Conservation (phyloP, 2,888 invertebrate genomes). For the Cerastis rubricosa region DNA sequence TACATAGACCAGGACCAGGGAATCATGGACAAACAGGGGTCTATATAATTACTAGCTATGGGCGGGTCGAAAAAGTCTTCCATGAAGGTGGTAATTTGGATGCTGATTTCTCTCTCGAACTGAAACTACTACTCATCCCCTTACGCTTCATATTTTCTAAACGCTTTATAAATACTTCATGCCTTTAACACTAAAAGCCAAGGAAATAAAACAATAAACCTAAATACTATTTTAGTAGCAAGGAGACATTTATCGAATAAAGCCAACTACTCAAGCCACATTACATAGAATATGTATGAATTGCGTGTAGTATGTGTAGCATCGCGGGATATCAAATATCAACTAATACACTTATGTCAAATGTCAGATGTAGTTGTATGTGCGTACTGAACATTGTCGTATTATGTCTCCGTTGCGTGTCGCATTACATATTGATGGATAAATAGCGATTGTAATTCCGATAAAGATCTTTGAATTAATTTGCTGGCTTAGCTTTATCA, state of each 20-base stretch:
- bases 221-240: neutral
- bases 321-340: slow-evolving; percentile 28
- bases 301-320: neutral
- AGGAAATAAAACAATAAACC: slow-evolving; percentile 12
- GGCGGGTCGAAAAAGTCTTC: no score
- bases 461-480: neutral
- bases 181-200: slow-evolving; percentile 14
- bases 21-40: no score
- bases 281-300: slow-evolving; percentile 30
- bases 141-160: neutral
- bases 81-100: no score
- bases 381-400: neutral
- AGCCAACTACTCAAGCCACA: neutral
- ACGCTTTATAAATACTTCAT: neutral
- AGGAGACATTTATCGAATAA: slow-evolving; percentile 13
- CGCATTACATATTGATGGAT: slow-evolving; percentile 33
- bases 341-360: slow-evolving; percentile 41
- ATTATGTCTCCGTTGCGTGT: neutral
- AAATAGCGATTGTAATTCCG: neutral
- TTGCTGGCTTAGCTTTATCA: neutral
- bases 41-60: no score
- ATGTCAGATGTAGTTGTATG: slow-evolving; percentile 20
- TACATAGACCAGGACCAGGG: no score
- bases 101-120: neutral
- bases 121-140: neutral